A percentile compares a stretch with the other conserved stretches of the same genome.
Conservation (phyloP, 2,888 invertebrate genomes). For the Dromius quadrimaculatus region DNA sequence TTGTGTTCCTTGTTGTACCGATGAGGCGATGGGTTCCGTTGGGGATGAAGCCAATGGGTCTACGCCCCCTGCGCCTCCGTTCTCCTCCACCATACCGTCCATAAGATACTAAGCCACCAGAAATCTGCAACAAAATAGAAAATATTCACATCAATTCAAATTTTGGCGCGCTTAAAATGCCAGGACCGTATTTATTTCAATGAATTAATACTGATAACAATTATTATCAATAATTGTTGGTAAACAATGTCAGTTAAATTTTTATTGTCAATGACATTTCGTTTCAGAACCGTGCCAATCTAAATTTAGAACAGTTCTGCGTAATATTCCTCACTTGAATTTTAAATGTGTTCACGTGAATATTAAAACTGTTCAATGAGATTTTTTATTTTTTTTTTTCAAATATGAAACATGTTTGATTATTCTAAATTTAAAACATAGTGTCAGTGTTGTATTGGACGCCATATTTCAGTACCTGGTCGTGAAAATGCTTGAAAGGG, state of each 20-base stretch:
- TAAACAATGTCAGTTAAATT: neutral
- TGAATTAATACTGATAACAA: neutral
- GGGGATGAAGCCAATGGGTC: conserved; percentile 72
- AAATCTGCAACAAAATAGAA: conserved; percentile 64
- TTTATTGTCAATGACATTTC: conserved; percentile 9
- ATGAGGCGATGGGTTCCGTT: conserved; percentile 70
- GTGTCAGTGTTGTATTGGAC: conserved; percentile 61
- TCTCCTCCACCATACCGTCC: conserved; percentile 95
- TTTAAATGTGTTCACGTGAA: too few relatives aligned
- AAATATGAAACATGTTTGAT: too few relatives aligned
- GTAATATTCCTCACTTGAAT: too few relatives aligned
- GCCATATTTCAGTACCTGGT: conserved; percentile 68
- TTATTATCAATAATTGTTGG: neutral
- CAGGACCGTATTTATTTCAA: too few relatives aligned
- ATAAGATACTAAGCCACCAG: conserved; percentile 79
- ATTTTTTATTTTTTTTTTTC: too few relatives aligned
- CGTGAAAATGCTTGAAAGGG: conserved; percentile 62
- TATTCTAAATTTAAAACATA: conserved; percentile 51
- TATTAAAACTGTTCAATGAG: too few relatives aligned
- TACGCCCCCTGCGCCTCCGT: conserved; percentile 73
- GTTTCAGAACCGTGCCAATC: neutral
- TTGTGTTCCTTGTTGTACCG: conserved; percentile 71
- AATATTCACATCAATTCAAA: neutral
- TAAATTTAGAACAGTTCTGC: conserved; percentile 11
- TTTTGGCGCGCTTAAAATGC: neutral